These are phyloP conservation scores for Sebastes minor DNA, from an alignment of 2,797 vertebrate species.

Conservation along the genomic window DNA sequence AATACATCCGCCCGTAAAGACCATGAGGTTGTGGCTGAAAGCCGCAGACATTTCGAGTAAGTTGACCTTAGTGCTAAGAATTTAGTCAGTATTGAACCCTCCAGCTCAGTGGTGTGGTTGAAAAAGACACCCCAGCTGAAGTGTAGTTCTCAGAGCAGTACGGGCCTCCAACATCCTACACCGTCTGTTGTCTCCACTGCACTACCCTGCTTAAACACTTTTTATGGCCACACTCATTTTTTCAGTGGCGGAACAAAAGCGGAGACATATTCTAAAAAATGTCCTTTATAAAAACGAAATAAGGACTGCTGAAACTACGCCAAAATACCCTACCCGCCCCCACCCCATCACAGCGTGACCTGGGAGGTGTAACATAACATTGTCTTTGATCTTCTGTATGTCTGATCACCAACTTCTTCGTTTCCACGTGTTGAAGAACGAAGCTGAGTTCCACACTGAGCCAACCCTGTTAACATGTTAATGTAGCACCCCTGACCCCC, in stretches of 20 bases:
- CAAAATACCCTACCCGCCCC: no score
- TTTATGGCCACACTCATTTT: no score
- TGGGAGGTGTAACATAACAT: not conserved
- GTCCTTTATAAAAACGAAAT: not conserved
- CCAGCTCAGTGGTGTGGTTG: not conserved
- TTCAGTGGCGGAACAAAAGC: not conserved
- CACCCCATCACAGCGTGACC: not conserved
- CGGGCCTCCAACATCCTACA: no score
- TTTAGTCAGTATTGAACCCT: not conserved
- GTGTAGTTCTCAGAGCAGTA: no score
- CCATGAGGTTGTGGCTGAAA: not conserved
- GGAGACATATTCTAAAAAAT: not conserved
- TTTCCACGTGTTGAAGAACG: not conserved
- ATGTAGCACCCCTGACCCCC: constrained; percentile 31
- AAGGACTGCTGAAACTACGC: not conserved
- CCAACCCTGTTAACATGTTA: constrained; percentile 26
- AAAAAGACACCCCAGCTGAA: no score
- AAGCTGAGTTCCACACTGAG: constrained; percentile 24
- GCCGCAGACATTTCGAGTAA: not conserved
- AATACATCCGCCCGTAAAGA: not conserved
- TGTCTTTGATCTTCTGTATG: not conserved
- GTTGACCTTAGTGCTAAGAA: not conserved
- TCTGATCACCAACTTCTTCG: not conserved
- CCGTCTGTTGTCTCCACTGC: not conserved
- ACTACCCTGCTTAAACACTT: not conserved